Base-by-base conservation (phyloP, 2,888 invertebrate genomes). In the Camptogramma bilineatum region DNA sequence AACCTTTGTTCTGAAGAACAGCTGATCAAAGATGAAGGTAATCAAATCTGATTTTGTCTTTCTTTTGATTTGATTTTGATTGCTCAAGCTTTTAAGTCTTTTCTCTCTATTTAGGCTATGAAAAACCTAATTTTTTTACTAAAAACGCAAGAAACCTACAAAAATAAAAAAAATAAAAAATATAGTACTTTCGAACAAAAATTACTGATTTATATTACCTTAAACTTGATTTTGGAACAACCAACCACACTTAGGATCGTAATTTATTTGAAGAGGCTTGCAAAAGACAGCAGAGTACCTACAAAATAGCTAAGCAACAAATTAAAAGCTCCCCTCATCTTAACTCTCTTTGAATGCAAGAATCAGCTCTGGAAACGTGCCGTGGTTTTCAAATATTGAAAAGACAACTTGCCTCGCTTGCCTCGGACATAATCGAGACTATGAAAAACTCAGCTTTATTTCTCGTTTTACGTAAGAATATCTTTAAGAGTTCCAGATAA, bases 371-470 rank as follows among this genome's bases (percentile, higher is more conserved):
- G 34, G 16, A 64, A 54, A 59, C 51, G 55, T 64, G 64, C 42
- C 46, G 55, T 28, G 18, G 47, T 52, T 47, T 52, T 64, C 52
- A 64, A 60, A 64, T 64, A 60, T 60, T 56, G 52, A 60, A 54
- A 46, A 42, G 39, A 44, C 21, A 39, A 46, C 31, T 50, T 17
- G 55, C 52, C 19, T 8, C 18, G 8, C 51, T 1, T 58, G 52
- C 39, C 24, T 24, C 50, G 21, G 39, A 48, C 60, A 46, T 48
- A 39, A 53, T 50, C 7, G 16, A 17, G 2, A 44, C 16, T 44
- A 5, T 4, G n/a, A 44, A 44, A 44, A 44, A 16, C 44, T 8
- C 16, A 5, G 8, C 44, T 44, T n/a, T 16, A 17, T 44, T 16
- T 44, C 7, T 44, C 16, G 44, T 17, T 5, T 39, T 39, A n/a